Percentiles rank a stretch among this genome's conserved stretches.
phyloP scores from a whole-genome alignment of 1,140 invertebrate genomes.

The Lepidurus apus region DNA sequence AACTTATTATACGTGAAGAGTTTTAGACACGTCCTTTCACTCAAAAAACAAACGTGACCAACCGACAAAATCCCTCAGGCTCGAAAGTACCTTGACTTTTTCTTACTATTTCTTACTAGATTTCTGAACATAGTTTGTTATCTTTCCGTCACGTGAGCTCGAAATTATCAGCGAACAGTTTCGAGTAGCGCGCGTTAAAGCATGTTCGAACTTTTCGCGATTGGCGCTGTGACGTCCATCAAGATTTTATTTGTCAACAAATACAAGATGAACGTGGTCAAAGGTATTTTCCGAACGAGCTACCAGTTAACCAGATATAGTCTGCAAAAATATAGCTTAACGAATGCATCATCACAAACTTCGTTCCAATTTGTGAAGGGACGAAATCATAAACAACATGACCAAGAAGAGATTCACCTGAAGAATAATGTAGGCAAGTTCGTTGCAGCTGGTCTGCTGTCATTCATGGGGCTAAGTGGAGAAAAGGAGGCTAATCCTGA shows the following conservation, averaged over 20 bases:
- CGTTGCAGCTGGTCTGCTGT: slow-evolving; percentile 42
- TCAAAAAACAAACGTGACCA: background rate
- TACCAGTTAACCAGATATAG: background rate
- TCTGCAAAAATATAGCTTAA: no score
- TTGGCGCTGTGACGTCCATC: background rate
- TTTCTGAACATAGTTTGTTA: background rate
- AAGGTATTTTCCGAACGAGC: background rate
- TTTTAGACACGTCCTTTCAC: background rate
- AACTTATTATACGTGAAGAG: background rate
- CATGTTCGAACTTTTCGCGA: background rate
- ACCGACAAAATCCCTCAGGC: background rate
- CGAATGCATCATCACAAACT: no score
- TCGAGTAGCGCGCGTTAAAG: background rate
- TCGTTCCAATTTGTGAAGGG: background rate
- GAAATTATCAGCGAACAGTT: background rate
- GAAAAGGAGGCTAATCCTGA: slow-evolving; percentile 54
- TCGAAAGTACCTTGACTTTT: background rate
- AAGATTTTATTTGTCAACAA: background rate
- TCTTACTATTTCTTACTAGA: background rate
- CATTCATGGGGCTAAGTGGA: slow-evolving; percentile 40
- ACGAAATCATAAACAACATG: background rate
- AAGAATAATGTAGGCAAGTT: background rate
- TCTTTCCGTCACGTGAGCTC: background rate
- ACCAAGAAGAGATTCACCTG: background rate
- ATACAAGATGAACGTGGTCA: background rate